Base-by-base conservation (phyloP, 2,888 invertebrate genomes). In the Allacma fusca region DNA sequence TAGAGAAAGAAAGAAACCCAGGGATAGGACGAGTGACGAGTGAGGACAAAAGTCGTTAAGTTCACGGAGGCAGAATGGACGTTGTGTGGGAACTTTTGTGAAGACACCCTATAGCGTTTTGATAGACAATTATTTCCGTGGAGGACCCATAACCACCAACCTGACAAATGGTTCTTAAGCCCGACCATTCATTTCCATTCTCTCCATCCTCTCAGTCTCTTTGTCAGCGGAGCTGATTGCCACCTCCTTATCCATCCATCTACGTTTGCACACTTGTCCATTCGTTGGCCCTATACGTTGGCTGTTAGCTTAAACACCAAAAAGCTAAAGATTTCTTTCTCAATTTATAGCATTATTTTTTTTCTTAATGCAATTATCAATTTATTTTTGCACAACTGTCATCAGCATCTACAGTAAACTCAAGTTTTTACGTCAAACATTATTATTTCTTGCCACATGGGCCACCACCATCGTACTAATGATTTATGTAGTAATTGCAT, bases 31-130 rank as follows among this genome's bases (percentile, higher is more conserved):
- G 71, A 80, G 81, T 82, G 82, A 80, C 74, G 79, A 80, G 80
- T 78, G 79, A 80, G 79, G 75, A 82, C 80, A 81, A 80, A 82
- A 81, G 82, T 82, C 82, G 82, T 82, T 82, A 82, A 81, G 81
- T 81, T 81, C 81, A 80, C 73, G 72, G 77, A 77, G 79, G 69
- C 78, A 70, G 79, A 80, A 77, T 79, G 72, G 80, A 79, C 78
- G 77, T 62, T 67, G 77, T 79, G 80, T 80, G 82, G 80, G 80
- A 82, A 74, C 79, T 78, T 64, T 67, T 80, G 80, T 79, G 77
- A 79, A 73, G 76, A 75, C 72, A 75, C 80, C 82, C 82, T 80
- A 67, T 78, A 62, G 62, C 75, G 82, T 65, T 79, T 80, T 80
- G 82, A 82, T 77, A 77, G 82, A 80, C 82, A 79, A 79, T 81